Evolutionary conservation across 2,113 vertebrate species (phyloP), one percentile per base, ranked within the genome.

Genomic region (Pardalotus punctatus): DNA sequence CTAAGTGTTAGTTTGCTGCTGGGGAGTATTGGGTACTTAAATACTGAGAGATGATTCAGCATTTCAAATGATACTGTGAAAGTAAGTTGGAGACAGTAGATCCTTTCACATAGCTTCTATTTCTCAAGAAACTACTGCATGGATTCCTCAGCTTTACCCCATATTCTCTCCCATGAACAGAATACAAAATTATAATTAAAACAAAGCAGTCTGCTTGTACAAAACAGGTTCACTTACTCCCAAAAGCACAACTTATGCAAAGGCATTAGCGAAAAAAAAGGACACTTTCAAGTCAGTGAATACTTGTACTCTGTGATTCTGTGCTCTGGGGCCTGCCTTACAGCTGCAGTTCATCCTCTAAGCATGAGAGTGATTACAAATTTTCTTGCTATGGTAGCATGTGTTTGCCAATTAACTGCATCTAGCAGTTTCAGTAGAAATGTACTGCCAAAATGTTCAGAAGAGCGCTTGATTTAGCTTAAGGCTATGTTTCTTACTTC

Each of bases 381-480:
- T 96, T 70, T 90, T 48, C 93, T 95, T 91, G 76, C 94, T 95
- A 65, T 12, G 25, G 83, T 78, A 93, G 85, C 67, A 64, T 77
- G 66, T 74, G 58, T 91, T 88, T 88, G 76, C 93, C 81, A 92
- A 88, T 97, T 95, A 95, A 83, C 67, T 88, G 86, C 89, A 97
- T 96, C 81, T 96, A 96, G 86, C 74, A 92, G 93, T 95, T 97
- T 31, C 14, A 78, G 81, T 92, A 94, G 73, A 96, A 96, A 53
- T 54, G 33, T 73, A 78, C 54, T 86, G 87, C 92, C 90, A 94
- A 54, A 88, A 92, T 89, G 77, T 82, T 92, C 87, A 96, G 88
- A 96, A 90, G 74, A 92, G 87, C 42, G 97, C 94, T 94, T 97
- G 58, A 95, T 97, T 93, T 96, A 97, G 90, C 93, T 97, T 84